Evolutionary conservation across 2,888 invertebrate genomes (phyloP), one percentile per base, ranked within the genome.

Genomic region (Loripinus fragilis): DNA sequence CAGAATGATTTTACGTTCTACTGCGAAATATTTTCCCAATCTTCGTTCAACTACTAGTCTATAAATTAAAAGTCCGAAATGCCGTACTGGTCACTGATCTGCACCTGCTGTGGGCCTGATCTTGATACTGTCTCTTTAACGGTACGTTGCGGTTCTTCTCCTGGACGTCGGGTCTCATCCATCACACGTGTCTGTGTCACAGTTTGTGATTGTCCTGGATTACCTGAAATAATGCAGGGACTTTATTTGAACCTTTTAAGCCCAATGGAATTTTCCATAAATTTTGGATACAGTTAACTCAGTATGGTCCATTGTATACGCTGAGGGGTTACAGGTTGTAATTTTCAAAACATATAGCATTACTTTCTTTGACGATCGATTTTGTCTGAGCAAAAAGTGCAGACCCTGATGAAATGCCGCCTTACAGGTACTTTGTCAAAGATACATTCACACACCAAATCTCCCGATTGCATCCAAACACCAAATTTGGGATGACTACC

Each of bases 111-210:
- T 15, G 71, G 67, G 17, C 74, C 78, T 17, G 76, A 70, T 8
- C 76, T 67, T 48, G 75, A 64, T 30, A 83, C 80, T n/a, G 80
- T 76, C 35, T 83, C 83, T 12, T 77, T 83, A 2, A 83, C 83
- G 38, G 52, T 68, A 41, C 76, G 70, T 66, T 83, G 80, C 48
- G 83, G 83, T 41, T 76, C 80, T 74, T 80, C 78, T 12, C 83
- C 83, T 17, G 83, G 83, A 25, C 55, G 74, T 68, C 74, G 75
- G 20, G 71, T 71, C 74, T 83, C 83, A 17, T 78, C 72, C 23
- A 76, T 66, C 0, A 71, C 74, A 35, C 80, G 66, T 7, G 78
- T 76, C 7, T 73, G 76, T 23, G 83, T 80, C 30, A 80, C 80
- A 7, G 80, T 68, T 55, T 80, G 77, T 20, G 78, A 78, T 10